Evolutionary conservation across 2,797 vertebrate genomes (phyloP).

Genomic region (Chelmon rostratus): DNA sequence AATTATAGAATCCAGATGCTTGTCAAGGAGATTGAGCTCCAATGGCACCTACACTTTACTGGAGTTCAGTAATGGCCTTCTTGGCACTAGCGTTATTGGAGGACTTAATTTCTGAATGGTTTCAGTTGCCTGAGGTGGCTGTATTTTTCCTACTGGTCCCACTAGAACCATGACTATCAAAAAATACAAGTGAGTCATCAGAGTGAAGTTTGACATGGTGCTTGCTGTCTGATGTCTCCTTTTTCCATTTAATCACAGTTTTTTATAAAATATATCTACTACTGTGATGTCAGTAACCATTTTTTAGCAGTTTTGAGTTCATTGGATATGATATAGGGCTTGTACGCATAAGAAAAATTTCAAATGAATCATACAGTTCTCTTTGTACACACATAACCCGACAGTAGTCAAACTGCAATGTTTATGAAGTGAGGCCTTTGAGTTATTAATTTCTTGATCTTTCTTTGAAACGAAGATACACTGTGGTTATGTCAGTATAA

Average conservation of each 20-base stretch:
- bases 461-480: not conserved
- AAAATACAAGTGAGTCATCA: conserved; percentile 4
- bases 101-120: conserved; percentile 10
- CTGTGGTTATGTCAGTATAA: not conserved
- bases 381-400: not conserved
- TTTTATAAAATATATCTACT: not conserved
- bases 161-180: not conserved
- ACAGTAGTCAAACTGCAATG: not conserved
- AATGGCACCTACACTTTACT: conserved; percentile 3
- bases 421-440: not conserved
- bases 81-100: conserved; percentile 34
- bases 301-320: not conserved
- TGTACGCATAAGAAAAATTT: not conserved
- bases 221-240: not conserved
- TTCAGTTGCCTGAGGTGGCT: conserved; percentile 11
- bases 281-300: not conserved
- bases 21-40: conserved; percentile 24
- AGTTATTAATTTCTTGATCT: not conserved
- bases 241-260: not conserved
- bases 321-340: not conserved
- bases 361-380: not conserved
- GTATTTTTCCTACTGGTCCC: not conserved
- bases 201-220: not conserved
- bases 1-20: conserved; percentile 56
- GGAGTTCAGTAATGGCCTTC: conserved; percentile 20